Percentiles rank a stretch among this genome's conserved stretches.
Evolutionary conservation across 2,797 vertebrate species (phyloP).

Genomic region (Anguilla obscura): DNA sequence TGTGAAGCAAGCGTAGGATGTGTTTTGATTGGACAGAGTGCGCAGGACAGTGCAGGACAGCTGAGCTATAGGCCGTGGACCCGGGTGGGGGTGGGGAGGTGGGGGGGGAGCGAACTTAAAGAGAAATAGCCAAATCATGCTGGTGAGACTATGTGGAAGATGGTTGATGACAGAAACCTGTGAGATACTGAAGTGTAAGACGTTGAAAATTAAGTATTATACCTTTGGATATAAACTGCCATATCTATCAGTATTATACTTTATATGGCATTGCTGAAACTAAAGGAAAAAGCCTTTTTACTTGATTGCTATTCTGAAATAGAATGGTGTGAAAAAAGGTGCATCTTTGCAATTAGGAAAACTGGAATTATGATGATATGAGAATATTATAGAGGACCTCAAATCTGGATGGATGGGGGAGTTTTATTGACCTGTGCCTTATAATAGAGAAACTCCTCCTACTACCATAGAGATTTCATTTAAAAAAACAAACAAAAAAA

Average conservation of each 20-base stretch:
- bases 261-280: constrained; percentile 49
- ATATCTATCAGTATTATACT: constrained; percentile 57
- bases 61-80: background rate
- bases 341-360: constrained; percentile 64
- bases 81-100: background rate
- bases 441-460: constrained; percentile 46
- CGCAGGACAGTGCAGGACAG: background rate
- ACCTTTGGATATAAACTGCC: constrained; percentile 52
- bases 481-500: constrained; percentile 38
- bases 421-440: constrained; percentile 62
- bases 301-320: constrained; percentile 45
- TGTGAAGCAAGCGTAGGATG: constrained; percentile 39
- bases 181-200: constrained; percentile 38
- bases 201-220: constrained; percentile 44
- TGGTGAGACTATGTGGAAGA: background rate
- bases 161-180: constrained; percentile 16
- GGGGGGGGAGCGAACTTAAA: background rate
- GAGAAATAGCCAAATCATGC: background rate
- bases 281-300: constrained; percentile 41
- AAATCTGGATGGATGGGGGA: constrained; percentile 65
- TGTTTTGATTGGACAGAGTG: background rate
- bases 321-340: constrained; percentile 58
- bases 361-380: constrained; percentile 74
- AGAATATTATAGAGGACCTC: constrained; percentile 64
- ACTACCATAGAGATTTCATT: constrained; percentile 50